Conservation (phyloP, 2,888 invertebrate genomes). For the Tromatobia lineatoria region DNA sequence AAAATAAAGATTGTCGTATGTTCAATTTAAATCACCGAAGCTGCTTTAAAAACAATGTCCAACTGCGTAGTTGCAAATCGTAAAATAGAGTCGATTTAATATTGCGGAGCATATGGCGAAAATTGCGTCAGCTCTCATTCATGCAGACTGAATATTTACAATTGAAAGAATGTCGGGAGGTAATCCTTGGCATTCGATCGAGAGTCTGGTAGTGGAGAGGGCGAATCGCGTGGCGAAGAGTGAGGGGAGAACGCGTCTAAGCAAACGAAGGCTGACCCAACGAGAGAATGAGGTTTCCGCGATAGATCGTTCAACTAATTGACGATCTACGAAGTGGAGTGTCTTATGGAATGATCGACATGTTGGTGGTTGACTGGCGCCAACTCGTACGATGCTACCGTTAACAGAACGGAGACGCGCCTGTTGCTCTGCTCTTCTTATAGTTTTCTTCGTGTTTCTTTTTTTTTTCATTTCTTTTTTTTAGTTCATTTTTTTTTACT, state of each 20-base stretch:
- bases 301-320: slow-evolving; percentile 27
- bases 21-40: background rate
- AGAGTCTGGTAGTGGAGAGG: background rate
- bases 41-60: background rate
- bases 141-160: slow-evolving; percentile 24
- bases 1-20: too few relatives aligned
- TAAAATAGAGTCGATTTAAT: background rate
- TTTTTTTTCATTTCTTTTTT: background rate
- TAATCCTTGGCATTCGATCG: slow-evolving; percentile 10
- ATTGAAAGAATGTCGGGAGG: slow-evolving; percentile 14
- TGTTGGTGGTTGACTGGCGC: slow-evolving; percentile 32
- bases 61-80: slow-evolving; percentile 1
- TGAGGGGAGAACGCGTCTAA: slow-evolving; percentile 3
- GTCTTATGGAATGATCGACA: slow-evolving; percentile 25
- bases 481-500: slow-evolving; percentile 14
- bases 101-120: background rate
- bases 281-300: slow-evolving; percentile 20
- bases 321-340: slow-evolving; percentile 28
- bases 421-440: slow-evolving; percentile 12
- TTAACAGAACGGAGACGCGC: slow-evolving; percentile 16
- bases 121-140: slow-evolving; percentile 17
- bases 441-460: background rate
- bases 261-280: slow-evolving; percentile 7
- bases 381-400: slow-evolving; percentile 35
- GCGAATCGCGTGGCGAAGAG: background rate